A percentile compares a stretch with the other conserved stretches of the same genome.
These are phyloP conservation scores for Entomyzon cyanotis DNA, from an alignment of 2,113 vertebrate genomes.

Conservation along the genomic window DNA sequence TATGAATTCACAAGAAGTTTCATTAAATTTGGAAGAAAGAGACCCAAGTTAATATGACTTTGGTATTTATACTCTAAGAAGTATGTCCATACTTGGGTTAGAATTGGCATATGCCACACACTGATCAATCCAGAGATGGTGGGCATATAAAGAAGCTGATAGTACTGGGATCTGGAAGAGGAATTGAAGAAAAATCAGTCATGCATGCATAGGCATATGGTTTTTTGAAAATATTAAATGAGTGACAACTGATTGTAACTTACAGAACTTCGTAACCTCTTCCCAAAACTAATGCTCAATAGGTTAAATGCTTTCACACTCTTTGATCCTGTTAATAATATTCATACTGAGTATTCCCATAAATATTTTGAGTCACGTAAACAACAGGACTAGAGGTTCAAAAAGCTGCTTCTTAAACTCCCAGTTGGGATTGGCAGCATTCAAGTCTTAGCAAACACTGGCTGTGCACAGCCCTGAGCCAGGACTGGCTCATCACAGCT, in stretches of 20 bases:
- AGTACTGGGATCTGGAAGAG: neutral
- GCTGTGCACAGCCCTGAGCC: neutral
- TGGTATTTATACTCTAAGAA: neutral
- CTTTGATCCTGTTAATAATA: neutral
- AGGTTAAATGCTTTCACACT: neutral
- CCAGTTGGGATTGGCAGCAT: neutral
- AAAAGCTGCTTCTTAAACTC: neutral
- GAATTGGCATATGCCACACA: neutral
- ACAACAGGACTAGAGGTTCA: neutral
- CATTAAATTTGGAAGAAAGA: neutral
- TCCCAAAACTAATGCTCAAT: neutral
- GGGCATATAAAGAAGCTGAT: neutral
- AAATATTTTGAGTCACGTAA: neutral
- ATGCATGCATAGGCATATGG: neutral
- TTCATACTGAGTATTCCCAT: neutral
- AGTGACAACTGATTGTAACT: neutral
- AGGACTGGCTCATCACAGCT: neutral
- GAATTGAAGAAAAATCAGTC: neutral
- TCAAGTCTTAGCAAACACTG: neutral
- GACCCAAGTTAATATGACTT: neutral
- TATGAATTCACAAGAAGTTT: neutral
- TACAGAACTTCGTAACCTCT: neutral
- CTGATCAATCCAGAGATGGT: neutral
- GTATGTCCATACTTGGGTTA: neutral
- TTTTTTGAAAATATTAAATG: neutral